These are phyloP conservation scores for Apoderus coryli DNA, from an alignment of 2,888 invertebrate species.

Conservation along the genomic window DNA sequence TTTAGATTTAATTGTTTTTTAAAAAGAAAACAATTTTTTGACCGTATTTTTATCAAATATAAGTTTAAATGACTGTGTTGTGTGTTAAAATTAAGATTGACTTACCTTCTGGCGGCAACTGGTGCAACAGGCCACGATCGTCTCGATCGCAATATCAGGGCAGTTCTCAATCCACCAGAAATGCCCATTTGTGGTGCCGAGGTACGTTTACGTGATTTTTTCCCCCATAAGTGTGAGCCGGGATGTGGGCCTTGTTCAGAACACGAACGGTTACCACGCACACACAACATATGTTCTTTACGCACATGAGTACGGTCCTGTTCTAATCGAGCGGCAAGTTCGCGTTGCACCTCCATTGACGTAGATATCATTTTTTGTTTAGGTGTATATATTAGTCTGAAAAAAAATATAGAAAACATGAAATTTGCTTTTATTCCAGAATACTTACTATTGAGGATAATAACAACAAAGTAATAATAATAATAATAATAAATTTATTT, in stretches of 20 bases:
- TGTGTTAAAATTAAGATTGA: too few species aligned
- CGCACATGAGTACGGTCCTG: slow-evolving; percentile 20
- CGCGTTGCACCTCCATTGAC: slow-evolving; percentile 30
- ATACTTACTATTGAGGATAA: too few species aligned
- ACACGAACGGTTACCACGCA: slow-evolving; percentile 45
- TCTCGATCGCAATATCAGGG: slow-evolving; percentile 51
- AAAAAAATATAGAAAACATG: too few species aligned
- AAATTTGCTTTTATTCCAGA: too few species aligned
- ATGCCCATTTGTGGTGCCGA: slow-evolving; percentile 58
- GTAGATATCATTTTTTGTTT: slow-evolving; percentile 21
- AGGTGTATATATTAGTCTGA: too few species aligned
- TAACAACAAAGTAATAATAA: too few species aligned
- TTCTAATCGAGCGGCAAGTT: slow-evolving; percentile 27
- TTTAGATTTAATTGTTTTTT: too few species aligned
- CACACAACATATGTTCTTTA: slow-evolving; percentile 33
- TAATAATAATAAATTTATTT: too few species aligned
- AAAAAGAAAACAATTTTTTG: too few species aligned
- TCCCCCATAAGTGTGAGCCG: slow-evolving; percentile 50
- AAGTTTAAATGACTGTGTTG: too few species aligned
- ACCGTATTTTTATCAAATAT: too few species aligned
- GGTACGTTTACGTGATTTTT: slow-evolving; percentile 50
- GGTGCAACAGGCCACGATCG: slow-evolving; percentile 67
- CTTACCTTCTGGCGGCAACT: slow-evolving; percentile 49
- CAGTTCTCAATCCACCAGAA: slow-evolving; percentile 39
- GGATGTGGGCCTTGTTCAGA: slow-evolving; percentile 61